Evolutionary conservation across 2,797 vertebrate genomes (phyloP).

Genomic region (Falco novaeseelandiae): DNA sequence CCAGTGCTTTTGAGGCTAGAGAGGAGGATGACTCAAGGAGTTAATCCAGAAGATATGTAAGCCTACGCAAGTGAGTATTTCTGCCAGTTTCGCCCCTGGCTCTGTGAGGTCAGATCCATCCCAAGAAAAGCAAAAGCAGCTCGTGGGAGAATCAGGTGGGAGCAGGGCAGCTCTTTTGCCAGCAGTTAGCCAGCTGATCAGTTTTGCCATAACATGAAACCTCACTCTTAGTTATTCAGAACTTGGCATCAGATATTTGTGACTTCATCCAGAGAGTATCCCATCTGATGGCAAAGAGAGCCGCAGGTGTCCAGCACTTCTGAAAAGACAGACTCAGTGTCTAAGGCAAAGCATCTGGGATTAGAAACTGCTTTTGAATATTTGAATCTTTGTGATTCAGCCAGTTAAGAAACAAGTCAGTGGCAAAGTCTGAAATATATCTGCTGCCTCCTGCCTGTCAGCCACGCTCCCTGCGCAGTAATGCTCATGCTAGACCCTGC

Average conservation of each 20-base stretch:
- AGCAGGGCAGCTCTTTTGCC: background rate
- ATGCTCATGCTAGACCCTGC: background rate
- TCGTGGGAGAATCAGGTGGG: background rate
- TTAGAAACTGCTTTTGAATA: background rate
- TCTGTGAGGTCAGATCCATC: background rate
- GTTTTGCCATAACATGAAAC: background rate
- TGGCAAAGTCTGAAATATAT: background rate
- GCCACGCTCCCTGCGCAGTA: background rate
- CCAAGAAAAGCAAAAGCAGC: background rate
- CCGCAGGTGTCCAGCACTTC: background rate
- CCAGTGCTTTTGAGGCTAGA: background rate
- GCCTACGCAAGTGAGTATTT: background rate
- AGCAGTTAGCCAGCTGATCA: accelerated
- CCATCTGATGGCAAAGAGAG: background rate
- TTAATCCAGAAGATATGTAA: background rate
- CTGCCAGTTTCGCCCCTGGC: background rate
- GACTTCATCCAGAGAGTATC: background rate
- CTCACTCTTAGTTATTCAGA: background rate
- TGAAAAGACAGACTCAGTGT: background rate
- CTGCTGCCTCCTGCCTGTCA: background rate
- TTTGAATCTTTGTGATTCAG: background rate
- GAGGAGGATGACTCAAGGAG: background rate
- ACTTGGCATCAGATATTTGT: background rate
- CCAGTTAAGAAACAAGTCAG: background rate
- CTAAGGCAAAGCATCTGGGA: background rate